Base-by-base conservation (phyloP, 1,140 invertebrate genomes). In the Formica exsecta region DNA sequence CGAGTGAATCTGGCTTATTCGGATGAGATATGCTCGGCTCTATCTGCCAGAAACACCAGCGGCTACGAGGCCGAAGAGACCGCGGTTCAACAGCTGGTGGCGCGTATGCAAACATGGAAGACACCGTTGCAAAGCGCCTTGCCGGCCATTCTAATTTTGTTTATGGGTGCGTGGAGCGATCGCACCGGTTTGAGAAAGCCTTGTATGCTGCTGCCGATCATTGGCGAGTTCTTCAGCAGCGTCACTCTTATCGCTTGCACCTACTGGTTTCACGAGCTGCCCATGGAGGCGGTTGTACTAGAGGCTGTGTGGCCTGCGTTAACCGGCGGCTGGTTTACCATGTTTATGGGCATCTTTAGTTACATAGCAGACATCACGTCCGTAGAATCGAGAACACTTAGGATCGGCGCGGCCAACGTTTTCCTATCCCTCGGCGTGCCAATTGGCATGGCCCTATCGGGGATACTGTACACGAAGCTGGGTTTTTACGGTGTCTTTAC, bases 331-430 rank as follows among this genome's bases (percentile, higher is more conserved):
- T 98, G 97, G 96, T 97, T 98, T 89, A 98, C 97, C 22, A 97
- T 98, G 96, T 97, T 98, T 86, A 98, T 98, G 97, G 97, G 97
- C 16, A 97, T 98, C 48, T 98, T 98, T 93, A 98, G 98, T 93
- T 98, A 98, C 91, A 97, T 99, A 59, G 97, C 97, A 1, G 98
- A 98, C 92, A 97, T 98, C 9, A 98, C 98, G 0, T 97, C 97
- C 7, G 96, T 97, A 73, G 97, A 98, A 93, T 97, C 97, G 80
- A 96, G 98, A 83, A 98, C 98, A 0, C 95, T 98, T 16, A 94
- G 98, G 79, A 98, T 98, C 86, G 98, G 98, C 19, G 97, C 98
- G 41, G 97, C 98, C 85, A 98, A 98, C 94, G 96, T 98, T 7
- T 98, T 98, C 91, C 97, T 97, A 90, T 98, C 97, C 0, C 94